These are phyloP conservation scores for Sprattus sprattus DNA, from an alignment of 2,113 vertebrate genomes.

Conservation along the genomic window DNA sequence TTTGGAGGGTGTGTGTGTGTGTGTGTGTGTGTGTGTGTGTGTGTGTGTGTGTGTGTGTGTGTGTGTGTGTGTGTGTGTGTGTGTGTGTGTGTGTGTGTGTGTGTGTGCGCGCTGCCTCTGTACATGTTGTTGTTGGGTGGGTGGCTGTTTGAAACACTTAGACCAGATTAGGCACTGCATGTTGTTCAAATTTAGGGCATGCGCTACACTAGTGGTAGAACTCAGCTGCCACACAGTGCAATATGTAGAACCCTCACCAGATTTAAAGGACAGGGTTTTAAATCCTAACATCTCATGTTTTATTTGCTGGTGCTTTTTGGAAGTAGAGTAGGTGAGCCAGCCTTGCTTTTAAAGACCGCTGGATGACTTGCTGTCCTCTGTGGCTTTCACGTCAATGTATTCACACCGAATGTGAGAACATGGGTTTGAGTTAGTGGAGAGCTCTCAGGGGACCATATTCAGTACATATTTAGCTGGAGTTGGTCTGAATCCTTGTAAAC, in stretches of 20 bases:
- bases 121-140: not conserved
- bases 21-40: no score
- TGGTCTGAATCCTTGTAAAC: not conserved
- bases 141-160: not conserved
- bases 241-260: not conserved
- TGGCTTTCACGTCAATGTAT: not conserved
- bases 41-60: no score
- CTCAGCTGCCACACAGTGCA: not conserved
- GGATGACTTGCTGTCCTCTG: not conserved
- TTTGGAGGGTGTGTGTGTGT: no score
- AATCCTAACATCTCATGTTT: not conserved
- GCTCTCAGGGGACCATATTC: not conserved
- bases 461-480: not conserved
- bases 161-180: not conserved
- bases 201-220: not conserved
- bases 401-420: not conserved
- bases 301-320: not conserved
- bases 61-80: not conserved
- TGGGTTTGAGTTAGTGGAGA: not conserved
- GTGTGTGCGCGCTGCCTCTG: not conserved
- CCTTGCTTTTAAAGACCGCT: not conserved
- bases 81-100: not conserved
- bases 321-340: not conserved
- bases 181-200: not conserved
- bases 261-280: not conserved